phyloP scores from a whole-genome alignment of 2,113 vertebrate genomes.

The Pristiophorus japonicus region DNA sequence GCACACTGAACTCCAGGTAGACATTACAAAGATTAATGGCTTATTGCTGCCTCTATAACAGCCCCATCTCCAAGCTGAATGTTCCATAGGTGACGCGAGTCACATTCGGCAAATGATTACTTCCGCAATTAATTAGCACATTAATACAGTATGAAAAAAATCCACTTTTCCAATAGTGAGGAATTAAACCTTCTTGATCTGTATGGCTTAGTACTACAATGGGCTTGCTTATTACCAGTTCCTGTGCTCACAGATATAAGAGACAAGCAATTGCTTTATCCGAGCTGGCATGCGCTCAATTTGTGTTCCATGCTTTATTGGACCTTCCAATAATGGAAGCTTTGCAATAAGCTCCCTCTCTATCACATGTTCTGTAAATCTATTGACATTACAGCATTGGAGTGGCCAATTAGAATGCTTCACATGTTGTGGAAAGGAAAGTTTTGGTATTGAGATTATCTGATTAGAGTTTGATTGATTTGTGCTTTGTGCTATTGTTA shows the following conservation, averaged over 20 bases:
- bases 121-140: not conserved
- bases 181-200: not conserved
- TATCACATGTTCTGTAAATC: no score
- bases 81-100: no score
- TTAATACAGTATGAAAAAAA: not conserved
- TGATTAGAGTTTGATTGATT: not conserved
- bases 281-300: not conserved
- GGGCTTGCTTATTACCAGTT: not conserved
- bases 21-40: constrained; percentile 10
- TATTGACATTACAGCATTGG: not conserved
- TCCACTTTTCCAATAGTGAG: not conserved
- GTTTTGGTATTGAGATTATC: not conserved
- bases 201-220: not conserved
- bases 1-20: not conserved
- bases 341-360: not conserved
- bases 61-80: not conserved
- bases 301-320: not conserved
- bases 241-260: no score
- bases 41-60: not conserved
- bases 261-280: not conserved
- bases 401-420: not conserved
- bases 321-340: not conserved
- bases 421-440: not conserved
- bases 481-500: not conserved
- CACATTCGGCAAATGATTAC: not conserved